Evolutionary conservation across 2,888 invertebrate genomes (phyloP).

Genomic region (Drosophila melanosoma): DNA sequence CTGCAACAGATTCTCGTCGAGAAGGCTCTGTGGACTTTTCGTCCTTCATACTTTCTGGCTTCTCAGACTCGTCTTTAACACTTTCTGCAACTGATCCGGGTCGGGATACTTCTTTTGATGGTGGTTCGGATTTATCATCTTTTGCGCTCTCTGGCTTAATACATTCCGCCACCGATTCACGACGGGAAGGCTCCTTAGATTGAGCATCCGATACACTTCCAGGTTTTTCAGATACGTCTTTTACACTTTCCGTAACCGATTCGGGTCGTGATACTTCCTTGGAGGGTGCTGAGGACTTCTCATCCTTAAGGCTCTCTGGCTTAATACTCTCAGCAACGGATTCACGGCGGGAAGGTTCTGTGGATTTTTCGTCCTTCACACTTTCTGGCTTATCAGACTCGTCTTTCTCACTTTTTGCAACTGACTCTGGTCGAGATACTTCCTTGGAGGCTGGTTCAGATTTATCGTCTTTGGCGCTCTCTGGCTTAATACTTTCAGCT

Average conservation of each 20-base stretch:
- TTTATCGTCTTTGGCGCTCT: slow-evolving; percentile 15
- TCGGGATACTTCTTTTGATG: slow-evolving; percentile 61
- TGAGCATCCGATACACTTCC: slow-evolving; percentile 27
- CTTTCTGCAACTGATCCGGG: slow-evolving; percentile 52
- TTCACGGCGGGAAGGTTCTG: slow-evolving; percentile 73
- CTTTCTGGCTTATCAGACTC: neutral
- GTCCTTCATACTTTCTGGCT: slow-evolving; percentile 10
- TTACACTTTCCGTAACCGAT: slow-evolving; percentile 48
- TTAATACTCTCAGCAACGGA: slow-evolving; percentile 31
- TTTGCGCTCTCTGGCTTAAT: slow-evolving; percentile 1
- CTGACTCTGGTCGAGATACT: slow-evolving; percentile 21
- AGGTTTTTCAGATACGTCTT: slow-evolving; percentile 25
- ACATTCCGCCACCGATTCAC: slow-evolving; percentile 45
- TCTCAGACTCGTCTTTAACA: slow-evolving; percentile 3
- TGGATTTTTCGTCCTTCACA: slow-evolving; percentile 19
- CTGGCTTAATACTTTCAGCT: slow-evolving; percentile 14
- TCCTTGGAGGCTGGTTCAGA: slow-evolving; percentile 13
- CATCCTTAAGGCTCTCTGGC: slow-evolving; percentile 30
- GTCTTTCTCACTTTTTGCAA: slow-evolving; percentile 8
- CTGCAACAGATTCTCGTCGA: neutral
- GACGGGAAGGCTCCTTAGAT: slow-evolving; percentile 35
- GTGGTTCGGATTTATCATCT: slow-evolving; percentile 16
- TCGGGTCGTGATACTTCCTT: slow-evolving; percentile 37
- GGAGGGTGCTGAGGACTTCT: slow-evolving; percentile 30
- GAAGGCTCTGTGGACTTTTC: slow-evolving; percentile 7